Conservation (phyloP, 2,113 vertebrate genomes). For the Agapornis roseicollis region DNA sequence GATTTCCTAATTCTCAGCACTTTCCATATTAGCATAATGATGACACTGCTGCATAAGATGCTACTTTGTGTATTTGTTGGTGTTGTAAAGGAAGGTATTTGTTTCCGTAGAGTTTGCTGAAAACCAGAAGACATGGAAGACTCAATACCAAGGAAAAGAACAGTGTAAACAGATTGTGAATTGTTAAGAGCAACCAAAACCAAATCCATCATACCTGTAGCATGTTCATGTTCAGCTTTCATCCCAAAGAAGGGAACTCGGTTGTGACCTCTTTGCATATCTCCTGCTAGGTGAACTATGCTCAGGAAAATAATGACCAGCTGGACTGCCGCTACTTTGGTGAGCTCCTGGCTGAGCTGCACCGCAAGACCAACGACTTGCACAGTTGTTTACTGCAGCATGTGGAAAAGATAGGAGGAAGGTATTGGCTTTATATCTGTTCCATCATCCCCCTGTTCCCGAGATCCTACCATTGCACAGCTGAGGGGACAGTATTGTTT, state of each 20-base stretch:
- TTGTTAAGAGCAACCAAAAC: background rate
- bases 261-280: rapidly evolving
- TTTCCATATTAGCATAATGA: background rate
- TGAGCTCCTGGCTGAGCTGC: constrained; percentile 91
- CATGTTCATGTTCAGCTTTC: background rate
- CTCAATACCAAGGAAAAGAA: background rate
- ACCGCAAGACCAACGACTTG: constrained; percentile 88
- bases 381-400: constrained; percentile 87
- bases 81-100: background rate
- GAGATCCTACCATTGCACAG: background rate
- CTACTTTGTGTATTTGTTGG: rapidly evolving
- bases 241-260: background rate
- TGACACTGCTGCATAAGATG: background rate
- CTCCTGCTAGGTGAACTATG: background rate
- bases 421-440: constrained; percentile 50
- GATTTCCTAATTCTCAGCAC: background rate
- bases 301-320: constrained; percentile 62
- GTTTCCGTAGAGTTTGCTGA: background rate
- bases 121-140: background rate
- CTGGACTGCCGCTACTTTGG: constrained; percentile 93
- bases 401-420: constrained; percentile 86
- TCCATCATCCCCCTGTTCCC: rapidly evolving
- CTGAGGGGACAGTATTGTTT: background rate
- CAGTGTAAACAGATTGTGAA: background rate
- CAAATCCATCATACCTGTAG: background rate